Percentiles rank a stretch among this genome's conserved stretches.
Evolutionary conservation across 2,113 vertebrate genomes (phyloP).

Genomic region (Erythrocercus mccallii): DNA sequence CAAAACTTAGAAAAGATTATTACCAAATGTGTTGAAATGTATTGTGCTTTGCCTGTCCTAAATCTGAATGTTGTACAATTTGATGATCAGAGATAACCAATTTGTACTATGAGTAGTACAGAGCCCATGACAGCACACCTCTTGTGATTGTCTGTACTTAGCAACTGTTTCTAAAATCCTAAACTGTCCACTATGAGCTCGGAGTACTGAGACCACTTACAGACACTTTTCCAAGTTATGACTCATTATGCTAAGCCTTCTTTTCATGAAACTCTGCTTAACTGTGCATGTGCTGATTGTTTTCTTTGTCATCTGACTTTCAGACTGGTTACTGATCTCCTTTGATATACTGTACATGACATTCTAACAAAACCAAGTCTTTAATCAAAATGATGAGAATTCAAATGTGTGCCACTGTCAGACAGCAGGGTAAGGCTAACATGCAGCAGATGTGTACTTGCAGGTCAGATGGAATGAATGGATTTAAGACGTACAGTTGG

Average conservation of each 20-base stretch:
- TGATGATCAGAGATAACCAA: slow-evolving; percentile 10
- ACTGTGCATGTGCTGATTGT: slow-evolving; percentile 63
- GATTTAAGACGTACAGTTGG: slow-evolving; percentile 67
- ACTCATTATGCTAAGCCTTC: slow-evolving; percentile 69
- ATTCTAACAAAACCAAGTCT: slow-evolving; percentile 74
- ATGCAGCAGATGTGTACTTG: slow-evolving; percentile 74
- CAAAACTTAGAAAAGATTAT: slow-evolving; percentile 52
- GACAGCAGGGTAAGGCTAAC: slow-evolving; percentile 58
- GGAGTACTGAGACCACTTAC: slow-evolving; percentile 27
- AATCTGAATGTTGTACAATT: slow-evolving; percentile 3
- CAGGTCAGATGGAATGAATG: slow-evolving; percentile 77
- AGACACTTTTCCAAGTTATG: slow-evolving; percentile 67
- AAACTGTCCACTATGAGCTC: background rate
- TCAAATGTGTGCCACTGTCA: slow-evolving; percentile 73
- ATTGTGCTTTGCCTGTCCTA: background rate
- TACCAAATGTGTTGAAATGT: slow-evolving; percentile 68
- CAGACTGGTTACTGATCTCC: slow-evolving; percentile 78
- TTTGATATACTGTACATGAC: slow-evolving; percentile 82
- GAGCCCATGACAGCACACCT: background rate
- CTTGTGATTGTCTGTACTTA: slow-evolving; percentile 25
- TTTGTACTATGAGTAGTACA: slow-evolving; percentile 34
- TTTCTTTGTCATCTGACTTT: slow-evolving; percentile 80
- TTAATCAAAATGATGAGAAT: slow-evolving; percentile 81
- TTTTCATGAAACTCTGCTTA: slow-evolving; percentile 63
- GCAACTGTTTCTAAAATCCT: slow-evolving; percentile 46